Evolutionary conservation across 2,797 vertebrate genomes (phyloP).

Genomic region (Echiichthys vipera): DNA sequence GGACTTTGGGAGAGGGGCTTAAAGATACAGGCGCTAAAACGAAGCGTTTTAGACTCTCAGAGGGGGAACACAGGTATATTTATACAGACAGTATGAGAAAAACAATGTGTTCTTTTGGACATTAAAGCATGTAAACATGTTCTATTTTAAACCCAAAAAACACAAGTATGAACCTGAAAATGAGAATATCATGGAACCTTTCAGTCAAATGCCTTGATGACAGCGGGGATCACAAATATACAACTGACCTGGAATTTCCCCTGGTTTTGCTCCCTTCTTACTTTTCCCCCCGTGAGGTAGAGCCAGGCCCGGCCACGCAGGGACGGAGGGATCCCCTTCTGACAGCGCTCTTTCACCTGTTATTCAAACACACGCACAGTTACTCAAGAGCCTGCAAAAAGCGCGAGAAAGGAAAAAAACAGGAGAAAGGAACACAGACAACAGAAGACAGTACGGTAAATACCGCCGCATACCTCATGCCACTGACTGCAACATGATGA

Average conservation of each 20-base stretch:
- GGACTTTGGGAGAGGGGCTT: too few relatives aligned
- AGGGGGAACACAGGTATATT: too few relatives aligned
- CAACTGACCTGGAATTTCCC: conserved; percentile 90
- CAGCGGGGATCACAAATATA: background rate
- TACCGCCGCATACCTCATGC: background rate
- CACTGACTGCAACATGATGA: background rate
- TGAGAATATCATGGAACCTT: too few relatives aligned
- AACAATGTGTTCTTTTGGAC: too few relatives aligned
- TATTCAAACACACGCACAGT: conserved; percentile 20
- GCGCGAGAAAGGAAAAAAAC: background rate
- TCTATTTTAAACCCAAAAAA: too few relatives aligned
- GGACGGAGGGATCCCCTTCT: conserved; percentile 96
- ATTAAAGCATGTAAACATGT: too few relatives aligned
- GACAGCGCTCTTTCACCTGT: conserved; percentile 95
- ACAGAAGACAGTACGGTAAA: background rate
- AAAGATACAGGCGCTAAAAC: too few relatives aligned
- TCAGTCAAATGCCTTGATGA: background rate
- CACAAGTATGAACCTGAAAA: too few relatives aligned
- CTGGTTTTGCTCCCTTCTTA: conserved; percentile 92
- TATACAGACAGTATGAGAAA: too few relatives aligned
- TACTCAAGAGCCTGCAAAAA: background rate
- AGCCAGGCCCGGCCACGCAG: conserved; percentile 96
- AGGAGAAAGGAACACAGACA: background rate
- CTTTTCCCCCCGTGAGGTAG: conserved; percentile 94
- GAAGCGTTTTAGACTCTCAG: too few relatives aligned